Evolutionary conservation across 2,113 vertebrate species (phyloP), one percentile per base, ranked within the genome.

Genomic region (Asarcornis scutulata): DNA sequence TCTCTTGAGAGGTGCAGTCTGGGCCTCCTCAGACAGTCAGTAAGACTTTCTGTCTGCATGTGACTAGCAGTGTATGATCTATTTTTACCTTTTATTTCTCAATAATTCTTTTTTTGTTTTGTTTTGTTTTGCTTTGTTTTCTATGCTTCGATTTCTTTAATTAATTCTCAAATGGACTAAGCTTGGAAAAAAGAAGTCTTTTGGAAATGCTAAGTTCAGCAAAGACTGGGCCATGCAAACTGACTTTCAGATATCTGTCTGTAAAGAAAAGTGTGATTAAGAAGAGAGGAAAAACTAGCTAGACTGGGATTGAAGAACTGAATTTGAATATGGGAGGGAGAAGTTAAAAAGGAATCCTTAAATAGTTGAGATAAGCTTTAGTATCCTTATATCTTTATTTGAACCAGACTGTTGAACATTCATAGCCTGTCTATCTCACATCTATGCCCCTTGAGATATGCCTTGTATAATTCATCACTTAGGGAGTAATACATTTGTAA

Each of bases 271-370:
- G 7, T 63, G 64, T 93, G 77, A 93, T 95, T 90, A 88, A 68
- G 83, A 69, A 62, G 84, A 87, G 74, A 96, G 44, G 94, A 93
- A 93, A 95, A 95, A 94, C 95, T 53, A 83, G 94, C 93, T 95
- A 79, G 91, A 52, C 94, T 89, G 31, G 84, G 84, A 58, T 34
- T 66, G 87, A 91, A 92, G 78, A 87, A 56, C 15, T 11, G 5
- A 66, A 94, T 97, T 96, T 96, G 67, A 92, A 95, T 95, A 84
- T 1, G 31, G 94, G 75, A 94, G 83, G 48, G 63, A 86, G 63
- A 91, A 94, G 84, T 94, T 92, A 42, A 94, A 95, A 96, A 92
- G 63, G 86, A 95, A 96, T 97, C 53, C 40, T 92, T 92, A 92
- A 96, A 89, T 89, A 94, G 81, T 4, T 94, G 86, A 97, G 93